phyloP scores from a whole-genome alignment of 2,888 invertebrate species.

The Parthenolecanium corni region DNA sequence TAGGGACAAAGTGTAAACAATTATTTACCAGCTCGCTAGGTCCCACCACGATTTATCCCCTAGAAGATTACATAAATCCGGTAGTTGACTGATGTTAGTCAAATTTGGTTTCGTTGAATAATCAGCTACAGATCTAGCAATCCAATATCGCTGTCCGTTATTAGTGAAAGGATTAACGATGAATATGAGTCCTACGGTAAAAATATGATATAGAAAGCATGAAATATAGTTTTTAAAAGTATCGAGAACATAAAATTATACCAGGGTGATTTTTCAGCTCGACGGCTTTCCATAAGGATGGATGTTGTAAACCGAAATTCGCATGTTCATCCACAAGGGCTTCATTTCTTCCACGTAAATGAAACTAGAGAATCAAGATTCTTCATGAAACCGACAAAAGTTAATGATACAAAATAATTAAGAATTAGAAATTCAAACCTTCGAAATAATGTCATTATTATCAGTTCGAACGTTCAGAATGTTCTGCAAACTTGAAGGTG shows the following conservation, averaged over 20 bases:
- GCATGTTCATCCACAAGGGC: background rate
- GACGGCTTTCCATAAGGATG: constrained; percentile 51
- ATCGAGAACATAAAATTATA: constrained; percentile 32
- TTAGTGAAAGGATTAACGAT: constrained; percentile 73
- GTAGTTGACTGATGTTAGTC: constrained; percentile 52
- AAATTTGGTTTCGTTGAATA: constrained; percentile 64
- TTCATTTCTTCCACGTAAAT: background rate
- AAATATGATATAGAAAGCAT: background rate
- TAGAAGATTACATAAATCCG: constrained; percentile 35
- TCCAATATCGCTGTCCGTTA: constrained; percentile 72
- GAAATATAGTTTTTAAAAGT: constrained; percentile 2
- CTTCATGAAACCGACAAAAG: background rate
- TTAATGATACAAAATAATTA: background rate
- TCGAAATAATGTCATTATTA: background rate
- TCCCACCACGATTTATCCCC: constrained; percentile 53
- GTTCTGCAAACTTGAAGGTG: constrained; percentile 49
- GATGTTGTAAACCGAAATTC: constrained; percentile 38
- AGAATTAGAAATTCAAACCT: background rate
- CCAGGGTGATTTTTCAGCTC: constrained; percentile 51
- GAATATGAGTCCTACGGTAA: constrained; percentile 54
- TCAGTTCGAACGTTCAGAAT: constrained; percentile 46
- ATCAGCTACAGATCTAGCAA: constrained; percentile 59
- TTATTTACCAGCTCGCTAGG: constrained; percentile 42
- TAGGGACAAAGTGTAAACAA: constrained; percentile 1
- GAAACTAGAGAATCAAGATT: background rate